Percentiles rank a stretch among this genome's conserved stretches.
These are phyloP conservation scores for Euleptes europaea DNA, from an alignment of 2,113 vertebrate genomes.

Conservation along the genomic window DNA sequence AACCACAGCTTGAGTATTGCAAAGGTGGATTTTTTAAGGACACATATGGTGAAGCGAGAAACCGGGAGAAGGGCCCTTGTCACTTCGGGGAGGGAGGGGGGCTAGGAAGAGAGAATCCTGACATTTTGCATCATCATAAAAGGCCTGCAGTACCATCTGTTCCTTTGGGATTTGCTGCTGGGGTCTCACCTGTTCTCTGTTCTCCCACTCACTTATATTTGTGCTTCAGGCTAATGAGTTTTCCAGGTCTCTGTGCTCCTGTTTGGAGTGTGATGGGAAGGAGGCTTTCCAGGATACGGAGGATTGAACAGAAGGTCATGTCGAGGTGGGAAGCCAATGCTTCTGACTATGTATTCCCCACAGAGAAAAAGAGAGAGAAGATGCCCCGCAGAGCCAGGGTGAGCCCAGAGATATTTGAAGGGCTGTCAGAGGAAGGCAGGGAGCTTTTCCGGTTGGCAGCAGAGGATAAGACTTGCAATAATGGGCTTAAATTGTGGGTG, in stretches of 20 bases:
- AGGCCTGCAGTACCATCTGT: constrained; percentile 19
- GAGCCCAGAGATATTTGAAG: not conserved
- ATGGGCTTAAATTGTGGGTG: too few relatives aligned
- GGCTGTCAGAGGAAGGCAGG: too few relatives aligned
- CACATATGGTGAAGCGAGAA: not conserved
- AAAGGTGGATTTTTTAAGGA: too few relatives aligned
- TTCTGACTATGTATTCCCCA: not conserved
- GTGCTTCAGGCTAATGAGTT: constrained; percentile 17
- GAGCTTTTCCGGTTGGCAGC: too few relatives aligned
- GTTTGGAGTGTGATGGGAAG: constrained; percentile 13
- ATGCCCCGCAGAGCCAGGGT: not conserved
- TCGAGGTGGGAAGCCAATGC: constrained; percentile 25
- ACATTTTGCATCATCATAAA: constrained; percentile 15
- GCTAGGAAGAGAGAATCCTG: not conserved
- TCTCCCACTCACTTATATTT: constrained; percentile 35
- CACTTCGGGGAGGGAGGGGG: not conserved
- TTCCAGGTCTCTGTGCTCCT: constrained; percentile 33
- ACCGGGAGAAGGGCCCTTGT: too few relatives aligned
- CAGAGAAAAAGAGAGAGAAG: not conserved
- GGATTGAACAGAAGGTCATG: not conserved
- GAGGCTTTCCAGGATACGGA: not conserved
- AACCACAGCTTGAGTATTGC: not conserved
- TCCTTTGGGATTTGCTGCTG: constrained; percentile 21
- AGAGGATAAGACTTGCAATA: too few relatives aligned
- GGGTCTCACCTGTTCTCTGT: constrained; percentile 32